Evolutionary conservation across 2,113 vertebrate genomes (phyloP), one percentile per base, ranked within the genome.

Genomic region (Indri indri): DNA sequence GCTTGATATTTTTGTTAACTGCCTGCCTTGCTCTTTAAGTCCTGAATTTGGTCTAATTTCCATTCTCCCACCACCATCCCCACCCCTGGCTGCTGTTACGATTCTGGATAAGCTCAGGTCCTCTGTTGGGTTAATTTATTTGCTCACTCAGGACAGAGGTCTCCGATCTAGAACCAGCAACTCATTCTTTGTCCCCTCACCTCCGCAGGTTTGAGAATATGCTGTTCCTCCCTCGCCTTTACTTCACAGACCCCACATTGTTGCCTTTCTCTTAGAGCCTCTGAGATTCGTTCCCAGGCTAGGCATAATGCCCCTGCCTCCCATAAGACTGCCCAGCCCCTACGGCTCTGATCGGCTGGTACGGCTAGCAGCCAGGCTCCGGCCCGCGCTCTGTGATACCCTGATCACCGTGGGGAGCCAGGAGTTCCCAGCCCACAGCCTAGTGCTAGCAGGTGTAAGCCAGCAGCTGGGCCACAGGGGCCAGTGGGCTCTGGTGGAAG

Each of bases 401-500:
- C 88, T 99, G 73, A 99, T 99, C 95, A 98, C 94, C 0, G 99
- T 99, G 6, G 98, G 98, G 32, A 98, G 97, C 66, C 98, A 98
- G 42, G 99, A 98, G 3, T 99, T 99, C 96, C 98, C 94, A 68
- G 99, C 98, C 30, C 99, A 99, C 95, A 99, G 99, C 16, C 92
- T 99, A 30, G 99, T 99, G 12, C 97, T 99, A 47, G 99, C 99
- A n/a, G 99, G 99, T 42, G 98, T 98, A 5, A 99, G 99, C 98
- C 98, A 98, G 65, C 97, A 93, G 52, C 97, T 99, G 95, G 97
- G 98, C 45, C 91, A 47, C 84, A 95, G 90, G 91, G 98, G 97
- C 42, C 42, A 4, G 61, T 98, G 2, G 98, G 96, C 87, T 93
- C 87, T 94, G 98, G 98, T 86, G 93, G 98, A 18, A 95, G 99